phyloP scores from a whole-genome alignment of 1,140 invertebrate species.

The Drosophila lacteicornis region DNA sequence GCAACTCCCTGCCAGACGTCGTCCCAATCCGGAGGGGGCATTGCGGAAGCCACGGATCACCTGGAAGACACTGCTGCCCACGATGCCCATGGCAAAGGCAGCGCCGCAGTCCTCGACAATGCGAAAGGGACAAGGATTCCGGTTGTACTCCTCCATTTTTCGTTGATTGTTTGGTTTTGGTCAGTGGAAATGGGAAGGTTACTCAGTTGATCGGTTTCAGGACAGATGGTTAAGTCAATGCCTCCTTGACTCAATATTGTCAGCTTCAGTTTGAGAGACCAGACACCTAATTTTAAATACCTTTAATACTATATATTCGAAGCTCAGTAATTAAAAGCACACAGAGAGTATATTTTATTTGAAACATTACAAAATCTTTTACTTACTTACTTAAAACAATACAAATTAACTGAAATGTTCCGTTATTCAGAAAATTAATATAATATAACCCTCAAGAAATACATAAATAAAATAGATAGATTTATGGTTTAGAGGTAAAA shows the following conservation, averaged over 20 bases:
- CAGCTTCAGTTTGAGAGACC: neutral
- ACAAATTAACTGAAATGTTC: no score
- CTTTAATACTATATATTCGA: neutral
- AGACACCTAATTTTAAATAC: neutral
- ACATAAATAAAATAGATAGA: no score
- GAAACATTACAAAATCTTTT: no score
- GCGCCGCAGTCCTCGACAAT: slow-evolving; percentile 70
- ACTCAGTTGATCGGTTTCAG: neutral
- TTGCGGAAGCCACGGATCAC: slow-evolving; percentile 69
- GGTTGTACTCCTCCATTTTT: slow-evolving; percentile 64
- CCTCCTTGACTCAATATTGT: neutral
- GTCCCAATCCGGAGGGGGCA: slow-evolving; percentile 52
- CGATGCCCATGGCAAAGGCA: slow-evolving; percentile 65
- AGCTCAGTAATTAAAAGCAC: neutral
- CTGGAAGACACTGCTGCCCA: slow-evolving; percentile 62
- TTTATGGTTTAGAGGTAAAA: no score
- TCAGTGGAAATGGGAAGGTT: neutral
- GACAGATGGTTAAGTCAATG: neutral
- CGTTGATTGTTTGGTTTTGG: neutral
- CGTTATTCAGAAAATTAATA: no score
- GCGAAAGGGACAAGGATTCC: slow-evolving; percentile 70
- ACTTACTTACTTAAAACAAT: no score
- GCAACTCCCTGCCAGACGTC: slow-evolving; percentile 46
- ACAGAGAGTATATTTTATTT: no score
- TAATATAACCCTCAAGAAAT: neutral